Base-by-base conservation (phyloP, 2,797 vertebrate genomes). In the Argya squamiceps region DNA sequence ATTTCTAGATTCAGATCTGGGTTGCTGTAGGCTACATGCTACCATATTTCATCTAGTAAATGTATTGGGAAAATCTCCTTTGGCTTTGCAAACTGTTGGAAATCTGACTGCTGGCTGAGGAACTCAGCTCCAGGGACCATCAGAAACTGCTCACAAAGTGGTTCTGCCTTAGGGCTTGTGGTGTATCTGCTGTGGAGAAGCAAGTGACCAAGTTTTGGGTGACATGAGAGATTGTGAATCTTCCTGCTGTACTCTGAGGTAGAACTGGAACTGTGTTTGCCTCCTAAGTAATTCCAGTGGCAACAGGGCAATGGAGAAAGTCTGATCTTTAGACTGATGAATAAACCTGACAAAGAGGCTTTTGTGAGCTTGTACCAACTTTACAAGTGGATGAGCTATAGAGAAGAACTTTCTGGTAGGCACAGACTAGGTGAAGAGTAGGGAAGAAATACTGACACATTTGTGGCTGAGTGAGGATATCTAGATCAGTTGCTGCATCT, bases 1-100 rank as follows among this genome's bases (percentile, higher is more conserved):
- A 86, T 67, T 69, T 79, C 73, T 37, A 75, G 83, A 91, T 96
- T 92, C 82, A 67, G 69, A 94, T 88, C 87, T 82, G 67, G 17
- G 52, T 81, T 93, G 73, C 82, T 10, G 1, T 56, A 39, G 76
- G 74, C 92, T 82, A 18, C 14, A 2, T 81, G 64, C 58, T 73
- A n/a, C 79, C 62, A 16, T n/a, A 11, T 68, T 83, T 88, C 24
- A 69, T 59, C 39, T 81, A 82, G 32, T 88, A 44, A 41, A 63
- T 6, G 6, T 59, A 67, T 36, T 76, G 67, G 56, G 56, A 82
- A 76, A 67, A 6, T 81, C 34, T 36, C 69, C 58, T 89, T 30
- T 15, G 3, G 41, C 44, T 77, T 75, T 65, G 69, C 22, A 52
- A 69, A 30, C 41, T 27, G 18, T 29, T 90, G 52, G 76, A 86